Percentiles rank a stretch among this genome's conserved stretches.
Conservation (phyloP, 1,140 invertebrate species). For the Macrobrachium nipponense region DNA sequence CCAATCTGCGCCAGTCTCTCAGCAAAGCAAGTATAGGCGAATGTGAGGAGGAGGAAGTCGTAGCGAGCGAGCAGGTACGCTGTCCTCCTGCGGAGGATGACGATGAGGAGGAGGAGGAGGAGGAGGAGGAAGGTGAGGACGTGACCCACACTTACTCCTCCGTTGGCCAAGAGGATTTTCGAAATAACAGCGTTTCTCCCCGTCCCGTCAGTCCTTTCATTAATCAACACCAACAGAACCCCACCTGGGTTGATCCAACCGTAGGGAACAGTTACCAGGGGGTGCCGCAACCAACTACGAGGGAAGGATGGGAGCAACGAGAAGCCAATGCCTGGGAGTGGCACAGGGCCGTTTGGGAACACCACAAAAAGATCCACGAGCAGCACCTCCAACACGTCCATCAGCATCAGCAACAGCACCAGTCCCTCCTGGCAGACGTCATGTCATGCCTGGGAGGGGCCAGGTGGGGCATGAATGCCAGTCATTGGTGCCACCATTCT, state of each 20-base stretch:
- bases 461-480: conserved; percentile 18
- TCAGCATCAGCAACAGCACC: conserved; percentile 40
- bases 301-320: neutral
- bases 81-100: neutral
- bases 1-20: neutral
- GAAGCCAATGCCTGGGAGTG: conserved; percentile 24
- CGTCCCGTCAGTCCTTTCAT: no score
- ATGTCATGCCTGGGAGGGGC: conserved; percentile 37
- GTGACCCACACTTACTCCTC: no score
- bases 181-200: no score
- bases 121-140: neutral
- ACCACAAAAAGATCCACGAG: conserved; percentile 31
- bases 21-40: neutral
- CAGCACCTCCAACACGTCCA: conserved; percentile 22
- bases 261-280: neutral
- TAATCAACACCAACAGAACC: no score
- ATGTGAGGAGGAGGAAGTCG: neutral
- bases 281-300: neutral
- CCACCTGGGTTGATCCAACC: neutral
- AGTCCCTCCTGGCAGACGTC: conserved; percentile 36
- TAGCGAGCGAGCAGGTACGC: neutral
- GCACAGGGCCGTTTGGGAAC: conserved; percentile 33
- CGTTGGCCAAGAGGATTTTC: no score
- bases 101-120: neutral
- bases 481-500: conserved; percentile 17